Evolutionary conservation across 2,113 vertebrate genomes (phyloP).

Genomic region (Grammomys surdaster): DNA sequence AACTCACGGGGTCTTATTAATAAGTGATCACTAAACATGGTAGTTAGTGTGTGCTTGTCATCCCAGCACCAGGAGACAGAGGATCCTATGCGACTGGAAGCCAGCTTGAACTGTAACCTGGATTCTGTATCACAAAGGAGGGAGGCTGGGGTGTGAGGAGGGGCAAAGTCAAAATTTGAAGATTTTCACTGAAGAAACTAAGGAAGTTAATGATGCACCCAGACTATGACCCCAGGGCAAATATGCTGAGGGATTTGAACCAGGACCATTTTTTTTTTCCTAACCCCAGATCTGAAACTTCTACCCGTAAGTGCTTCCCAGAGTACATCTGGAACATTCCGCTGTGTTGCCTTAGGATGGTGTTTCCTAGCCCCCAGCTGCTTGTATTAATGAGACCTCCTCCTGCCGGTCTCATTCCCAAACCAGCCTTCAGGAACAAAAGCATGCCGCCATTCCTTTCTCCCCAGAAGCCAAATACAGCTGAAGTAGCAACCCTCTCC

Average conservation of each 20-base stretch:
- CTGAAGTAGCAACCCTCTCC: rapidly evolving
- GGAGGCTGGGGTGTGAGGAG: neutral
- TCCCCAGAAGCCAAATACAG: neutral
- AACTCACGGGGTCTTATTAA: neutral
- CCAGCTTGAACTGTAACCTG: neutral
- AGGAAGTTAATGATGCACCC: neutral
- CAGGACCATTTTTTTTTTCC: neutral
- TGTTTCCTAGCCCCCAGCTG: neutral
- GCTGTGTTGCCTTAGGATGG: rapidly evolving
- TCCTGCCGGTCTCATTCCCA: neutral
- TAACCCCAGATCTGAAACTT: neutral
- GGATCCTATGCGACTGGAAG: neutral
- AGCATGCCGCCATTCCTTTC: rapidly evolving
- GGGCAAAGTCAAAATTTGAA: neutral
- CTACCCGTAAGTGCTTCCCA: neutral
- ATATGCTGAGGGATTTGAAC: neutral
- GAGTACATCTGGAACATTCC: neutral
- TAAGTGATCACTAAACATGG: neutral
- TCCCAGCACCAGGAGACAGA: neutral
- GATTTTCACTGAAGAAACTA: neutral
- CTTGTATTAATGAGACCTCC: neutral
- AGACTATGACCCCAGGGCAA: neutral
- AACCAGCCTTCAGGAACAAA: neutral
- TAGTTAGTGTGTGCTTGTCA: neutral
- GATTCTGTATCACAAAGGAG: no score